Evolutionary conservation across 2,113 vertebrate genomes (phyloP).

Genomic region (Vulpes vulpes): DNA sequence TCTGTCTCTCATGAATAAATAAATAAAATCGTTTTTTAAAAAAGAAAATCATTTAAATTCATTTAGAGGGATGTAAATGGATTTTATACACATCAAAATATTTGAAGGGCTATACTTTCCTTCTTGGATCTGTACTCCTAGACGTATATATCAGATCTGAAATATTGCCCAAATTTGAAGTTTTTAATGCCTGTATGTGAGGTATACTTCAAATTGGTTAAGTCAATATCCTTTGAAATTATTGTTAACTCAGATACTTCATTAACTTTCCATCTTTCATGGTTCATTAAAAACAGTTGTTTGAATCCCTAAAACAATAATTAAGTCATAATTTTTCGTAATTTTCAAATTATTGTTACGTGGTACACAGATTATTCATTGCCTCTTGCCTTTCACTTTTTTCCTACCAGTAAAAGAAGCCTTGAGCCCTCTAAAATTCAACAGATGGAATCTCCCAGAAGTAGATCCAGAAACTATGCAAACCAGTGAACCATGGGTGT

Average conservation of each 20-base stretch:
- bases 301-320: slow-evolving; percentile 39
- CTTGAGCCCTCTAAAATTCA: slow-evolving; percentile 93
- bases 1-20: too few species aligned
- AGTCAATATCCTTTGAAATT: background rate
- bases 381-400: slow-evolving; percentile 40
- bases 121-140: background rate
- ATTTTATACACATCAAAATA: background rate
- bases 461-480: slow-evolving; percentile 95
- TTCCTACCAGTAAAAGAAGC: slow-evolving; percentile 91
- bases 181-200: background rate
- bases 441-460: slow-evolving; percentile 94
- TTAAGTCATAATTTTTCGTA: slow-evolving; percentile 52
- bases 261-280: background rate
- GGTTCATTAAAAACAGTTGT: slow-evolving; percentile 57
- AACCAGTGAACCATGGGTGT: slow-evolving; percentile 95
- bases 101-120: background rate
- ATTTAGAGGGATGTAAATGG: background rate
- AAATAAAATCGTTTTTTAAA: background rate
- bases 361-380: slow-evolving; percentile 32
- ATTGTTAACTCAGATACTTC: background rate
- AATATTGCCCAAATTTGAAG: background rate
- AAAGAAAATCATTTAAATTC: background rate
- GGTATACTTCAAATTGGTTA: background rate
- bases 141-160: background rate
- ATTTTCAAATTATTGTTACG: slow-evolving; percentile 49